These are phyloP conservation scores for Rallus crepitans DNA, from an alignment of 2,797 vertebrate species.

Conservation along the genomic window DNA sequence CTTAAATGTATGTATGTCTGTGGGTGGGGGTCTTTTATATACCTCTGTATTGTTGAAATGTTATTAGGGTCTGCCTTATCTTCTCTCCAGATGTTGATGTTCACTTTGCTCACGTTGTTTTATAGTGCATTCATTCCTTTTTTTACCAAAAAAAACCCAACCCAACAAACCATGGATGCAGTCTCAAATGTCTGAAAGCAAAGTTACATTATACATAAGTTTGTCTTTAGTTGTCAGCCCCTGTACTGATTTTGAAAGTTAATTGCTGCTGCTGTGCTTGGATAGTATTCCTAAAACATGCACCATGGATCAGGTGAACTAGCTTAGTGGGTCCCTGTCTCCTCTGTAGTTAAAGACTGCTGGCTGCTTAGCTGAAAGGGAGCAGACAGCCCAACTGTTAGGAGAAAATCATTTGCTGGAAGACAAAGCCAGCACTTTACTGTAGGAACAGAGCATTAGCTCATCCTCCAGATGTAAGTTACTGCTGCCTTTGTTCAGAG, in stretches of 20 bases:
- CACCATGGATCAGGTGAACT: not conserved
- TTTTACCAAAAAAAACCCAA: not conserved
- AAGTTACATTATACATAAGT: not conserved
- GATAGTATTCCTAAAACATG: not conserved
- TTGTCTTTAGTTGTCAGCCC: not conserved
- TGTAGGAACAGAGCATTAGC: not conserved
- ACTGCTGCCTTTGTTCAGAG: not conserved
- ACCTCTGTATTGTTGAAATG: not conserved
- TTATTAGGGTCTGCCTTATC: not conserved
- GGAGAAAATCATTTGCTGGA: not conserved
- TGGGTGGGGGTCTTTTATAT: not conserved
- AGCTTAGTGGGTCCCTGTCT: not conserved
- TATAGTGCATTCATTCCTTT: not conserved
- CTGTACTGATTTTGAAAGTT: not conserved
- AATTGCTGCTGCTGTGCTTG: not conserved
- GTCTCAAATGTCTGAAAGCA: not conserved
- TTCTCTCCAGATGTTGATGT: not conserved
- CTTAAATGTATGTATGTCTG: not conserved
- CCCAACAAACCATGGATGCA: not conserved
- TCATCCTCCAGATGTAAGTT: not conserved
- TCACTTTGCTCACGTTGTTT: not conserved
- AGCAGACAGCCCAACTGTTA: not conserved
- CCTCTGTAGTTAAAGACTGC: not conserved
- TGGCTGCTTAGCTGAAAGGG: not conserved
- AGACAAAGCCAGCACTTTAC: not conserved